phyloP scores from a whole-genome alignment of 2,797 vertebrate genomes.

The Gambelia wislizenii region DNA sequence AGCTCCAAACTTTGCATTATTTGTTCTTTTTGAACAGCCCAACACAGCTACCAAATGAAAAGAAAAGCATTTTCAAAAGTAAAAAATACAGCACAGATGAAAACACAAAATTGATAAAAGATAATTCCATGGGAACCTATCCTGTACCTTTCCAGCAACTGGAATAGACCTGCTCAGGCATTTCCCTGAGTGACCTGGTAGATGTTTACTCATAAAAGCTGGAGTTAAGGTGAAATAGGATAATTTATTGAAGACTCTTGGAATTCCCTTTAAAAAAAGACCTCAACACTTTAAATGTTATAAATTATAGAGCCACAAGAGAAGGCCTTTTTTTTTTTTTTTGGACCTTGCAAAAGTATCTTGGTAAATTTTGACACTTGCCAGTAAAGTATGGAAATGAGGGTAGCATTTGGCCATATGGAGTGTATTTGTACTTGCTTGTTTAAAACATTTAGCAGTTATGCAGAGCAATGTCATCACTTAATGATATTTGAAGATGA shows the following conservation, averaged over 20 bases:
- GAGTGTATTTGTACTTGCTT: background rate
- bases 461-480: background rate
- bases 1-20: background rate
- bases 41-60: background rate
- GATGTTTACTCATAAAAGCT: background rate
- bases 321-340: background rate
- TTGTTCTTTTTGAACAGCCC: background rate
- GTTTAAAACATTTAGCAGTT: background rate
- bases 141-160: background rate
- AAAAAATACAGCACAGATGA: background rate
- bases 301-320: background rate
- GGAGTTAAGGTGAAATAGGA: background rate
- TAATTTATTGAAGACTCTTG: background rate
- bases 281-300: no score
- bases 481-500: background rate
- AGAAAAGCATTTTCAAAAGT: background rate
- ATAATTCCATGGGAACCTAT: background rate
- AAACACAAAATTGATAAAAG: background rate
- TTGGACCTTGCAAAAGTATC: background rate
- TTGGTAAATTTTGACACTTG: background rate
- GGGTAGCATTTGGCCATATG: background rate
- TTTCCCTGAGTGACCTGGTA: background rate
- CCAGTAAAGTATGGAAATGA: background rate
- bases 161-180: background rate
- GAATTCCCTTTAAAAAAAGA: no score